Evolutionary conservation across 2,113 vertebrate genomes (phyloP).

Genomic region (Murina feae): DNA sequence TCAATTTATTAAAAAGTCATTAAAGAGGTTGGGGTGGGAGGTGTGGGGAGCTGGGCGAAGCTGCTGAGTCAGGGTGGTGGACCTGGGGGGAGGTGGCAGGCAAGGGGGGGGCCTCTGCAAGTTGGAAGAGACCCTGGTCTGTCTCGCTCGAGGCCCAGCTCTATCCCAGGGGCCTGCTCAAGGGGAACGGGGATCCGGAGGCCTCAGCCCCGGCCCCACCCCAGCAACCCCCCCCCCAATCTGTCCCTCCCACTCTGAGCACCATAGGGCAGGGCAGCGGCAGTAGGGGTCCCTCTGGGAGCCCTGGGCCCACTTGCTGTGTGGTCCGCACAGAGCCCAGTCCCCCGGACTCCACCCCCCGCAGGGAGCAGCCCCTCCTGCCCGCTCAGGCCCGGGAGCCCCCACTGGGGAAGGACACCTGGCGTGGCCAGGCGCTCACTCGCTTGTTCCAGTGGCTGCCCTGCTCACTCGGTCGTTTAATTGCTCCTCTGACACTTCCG

Average conservation of each 20-base stretch:
- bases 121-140: background rate
- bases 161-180: background rate
- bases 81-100: background rate
- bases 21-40: constrained; percentile 67
- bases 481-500: constrained; percentile 64
- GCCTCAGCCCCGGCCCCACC: background rate
- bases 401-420: constrained; percentile 66
- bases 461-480: constrained; percentile 68
- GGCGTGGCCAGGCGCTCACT: constrained; percentile 41
- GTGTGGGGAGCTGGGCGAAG: constrained; percentile 69
- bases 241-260: background rate
- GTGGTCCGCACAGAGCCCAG: background rate
- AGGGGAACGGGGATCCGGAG: background rate
- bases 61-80: constrained; percentile 49
- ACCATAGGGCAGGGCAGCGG: background rate
- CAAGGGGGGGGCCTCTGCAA: background rate
- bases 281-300: background rate
- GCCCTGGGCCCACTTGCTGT: background rate
- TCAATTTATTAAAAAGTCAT: constrained; percentile 86
- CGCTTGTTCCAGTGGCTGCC: background rate
- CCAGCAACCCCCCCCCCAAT: background rate
- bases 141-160: background rate
- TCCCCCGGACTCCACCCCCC: background rate
- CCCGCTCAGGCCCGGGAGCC: background rate
- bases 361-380: background rate